These are phyloP conservation scores for Pyrrhia umbra DNA, from an alignment of 2,888 invertebrate genomes.

Conservation along the genomic window DNA sequence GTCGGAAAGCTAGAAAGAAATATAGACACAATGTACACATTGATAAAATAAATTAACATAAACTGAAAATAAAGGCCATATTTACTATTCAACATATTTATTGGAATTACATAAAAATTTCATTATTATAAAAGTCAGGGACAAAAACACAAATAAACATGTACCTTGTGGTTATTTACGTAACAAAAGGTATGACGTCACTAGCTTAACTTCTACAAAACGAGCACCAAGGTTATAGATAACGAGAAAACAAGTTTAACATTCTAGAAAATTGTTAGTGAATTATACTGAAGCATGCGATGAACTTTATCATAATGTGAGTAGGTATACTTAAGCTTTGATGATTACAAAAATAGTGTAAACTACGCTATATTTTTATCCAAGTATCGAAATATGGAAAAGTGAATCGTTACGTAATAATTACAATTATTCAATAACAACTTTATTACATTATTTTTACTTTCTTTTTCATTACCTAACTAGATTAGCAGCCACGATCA, in stretches of 20 bases:
- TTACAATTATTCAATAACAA: no score
- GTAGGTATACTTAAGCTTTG: slow-evolving; percentile 1
- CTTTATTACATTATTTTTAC: no score
- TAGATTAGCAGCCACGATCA: no score
- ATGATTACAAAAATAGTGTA: not conserved
- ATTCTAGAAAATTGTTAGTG: slow-evolving; percentile 36
- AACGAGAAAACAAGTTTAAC: slow-evolving; percentile 36
- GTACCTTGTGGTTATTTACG: slow-evolving; percentile 8
- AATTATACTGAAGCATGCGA: slow-evolving; percentile 44
- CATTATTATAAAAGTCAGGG: not conserved
- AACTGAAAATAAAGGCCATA: not conserved
- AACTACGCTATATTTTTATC: no score
- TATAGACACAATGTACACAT: not conserved
- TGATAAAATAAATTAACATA: not conserved
- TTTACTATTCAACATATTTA: not conserved
- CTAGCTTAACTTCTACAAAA: slow-evolving; percentile 14
- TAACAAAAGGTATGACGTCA: slow-evolving; percentile 27
- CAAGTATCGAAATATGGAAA: no score
- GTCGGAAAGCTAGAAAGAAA: no score
- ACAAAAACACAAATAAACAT: not conserved
- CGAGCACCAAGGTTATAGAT: slow-evolving; percentile 42
- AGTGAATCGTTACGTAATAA: no score
- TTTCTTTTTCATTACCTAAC: no score
- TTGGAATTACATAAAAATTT: not conserved
- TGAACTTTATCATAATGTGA: slow-evolving; percentile 25